Evolutionary conservation across 2,797 vertebrate genomes (phyloP).

Genomic region (Cottoperca gobio): DNA sequence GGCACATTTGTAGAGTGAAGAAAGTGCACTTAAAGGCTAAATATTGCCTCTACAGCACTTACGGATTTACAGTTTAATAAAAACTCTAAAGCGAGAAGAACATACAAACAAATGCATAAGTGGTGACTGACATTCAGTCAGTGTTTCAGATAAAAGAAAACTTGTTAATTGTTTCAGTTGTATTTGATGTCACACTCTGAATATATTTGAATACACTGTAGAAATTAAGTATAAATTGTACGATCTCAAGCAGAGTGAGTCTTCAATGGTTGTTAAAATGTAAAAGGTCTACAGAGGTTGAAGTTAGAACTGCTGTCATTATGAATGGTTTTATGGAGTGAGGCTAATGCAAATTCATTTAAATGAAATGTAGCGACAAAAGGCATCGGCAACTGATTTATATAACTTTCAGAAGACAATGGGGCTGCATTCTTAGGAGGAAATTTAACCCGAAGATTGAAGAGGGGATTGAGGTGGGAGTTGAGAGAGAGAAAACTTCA

Average conservation of each 20-base stretch:
- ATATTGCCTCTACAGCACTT: neutral
- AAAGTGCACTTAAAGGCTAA: neutral
- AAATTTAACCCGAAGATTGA: constrained; percentile 77
- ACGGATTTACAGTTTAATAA: constrained; percentile 1
- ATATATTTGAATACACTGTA: constrained; percentile 34
- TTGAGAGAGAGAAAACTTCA: constrained; percentile 76
- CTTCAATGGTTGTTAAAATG: constrained; percentile 51
- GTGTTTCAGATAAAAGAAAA: neutral
- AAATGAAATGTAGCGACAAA: constrained; percentile 75
- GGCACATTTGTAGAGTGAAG: neutral
- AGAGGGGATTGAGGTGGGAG: constrained; percentile 72
- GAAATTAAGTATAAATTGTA: constrained; percentile 40
- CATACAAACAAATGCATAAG: neutral
- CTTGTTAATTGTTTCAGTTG: constrained; percentile 13
- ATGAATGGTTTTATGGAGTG: constrained; percentile 70
- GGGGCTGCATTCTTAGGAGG: constrained; percentile 64
- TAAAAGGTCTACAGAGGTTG: constrained; percentile 59
- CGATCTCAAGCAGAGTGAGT: constrained; percentile 38
- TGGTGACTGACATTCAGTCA: neutral
- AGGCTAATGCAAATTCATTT: constrained; percentile 72
- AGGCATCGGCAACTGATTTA: constrained; percentile 77
- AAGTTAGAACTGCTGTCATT: constrained; percentile 67
- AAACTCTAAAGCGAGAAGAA: constrained; percentile 3
- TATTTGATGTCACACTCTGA: constrained; percentile 53
- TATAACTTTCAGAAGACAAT: constrained; percentile 75